Percentiles rank a stretch among this genome's conserved stretches.
Conservation (phyloP, 2,113 vertebrate species). For the Chroicocephalus ridibundus region DNA sequence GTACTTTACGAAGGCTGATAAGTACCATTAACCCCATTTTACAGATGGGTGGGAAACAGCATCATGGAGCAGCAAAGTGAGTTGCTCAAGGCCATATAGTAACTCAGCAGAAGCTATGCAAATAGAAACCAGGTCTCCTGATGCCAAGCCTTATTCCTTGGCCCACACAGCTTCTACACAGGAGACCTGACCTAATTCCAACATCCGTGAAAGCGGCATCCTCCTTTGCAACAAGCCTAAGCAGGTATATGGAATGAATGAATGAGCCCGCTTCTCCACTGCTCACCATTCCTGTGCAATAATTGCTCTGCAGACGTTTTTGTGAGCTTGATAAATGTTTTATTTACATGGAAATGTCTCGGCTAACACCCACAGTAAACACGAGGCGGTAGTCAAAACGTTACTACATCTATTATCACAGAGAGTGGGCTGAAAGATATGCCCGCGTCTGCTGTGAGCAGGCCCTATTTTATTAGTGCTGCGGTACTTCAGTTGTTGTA, state of each 20-base stretch:
- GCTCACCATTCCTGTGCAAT: slow-evolving; percentile 41
- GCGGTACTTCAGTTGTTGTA: rapidly evolving
- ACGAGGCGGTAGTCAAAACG: slow-evolving; percentile 52
- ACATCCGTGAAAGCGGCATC: not conserved
- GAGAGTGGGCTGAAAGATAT: slow-evolving; percentile 44
- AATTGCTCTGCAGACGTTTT: slow-evolving; percentile 39
- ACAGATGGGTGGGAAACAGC: slow-evolving; percentile 28
- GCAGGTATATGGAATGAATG: not conserved
- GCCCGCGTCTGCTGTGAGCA: not conserved
- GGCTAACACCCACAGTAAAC: slow-evolving; percentile 59
- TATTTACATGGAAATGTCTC: slow-evolving; percentile 64
- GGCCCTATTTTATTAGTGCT: not conserved
- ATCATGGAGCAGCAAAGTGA: slow-evolving; percentile 23
- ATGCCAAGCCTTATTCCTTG: slow-evolving; percentile 45
- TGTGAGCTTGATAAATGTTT: slow-evolving; percentile 46
- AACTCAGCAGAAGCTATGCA: slow-evolving; percentile 47
- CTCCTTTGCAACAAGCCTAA: slow-evolving; percentile 25
- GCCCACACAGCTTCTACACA: slow-evolving; percentile 4
- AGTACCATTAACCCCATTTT: slow-evolving; percentile 40
- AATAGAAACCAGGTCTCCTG: slow-evolving; percentile 44
- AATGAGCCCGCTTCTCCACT: not conserved
- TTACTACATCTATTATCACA: slow-evolving; percentile 55
- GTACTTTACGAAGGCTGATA: not conserved
- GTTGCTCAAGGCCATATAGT: slow-evolving; percentile 51
- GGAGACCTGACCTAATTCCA: slow-evolving; percentile 50